Evolutionary conservation across 2,888 invertebrate species (phyloP).

Genomic region (Cheilosia impressa): DNA sequence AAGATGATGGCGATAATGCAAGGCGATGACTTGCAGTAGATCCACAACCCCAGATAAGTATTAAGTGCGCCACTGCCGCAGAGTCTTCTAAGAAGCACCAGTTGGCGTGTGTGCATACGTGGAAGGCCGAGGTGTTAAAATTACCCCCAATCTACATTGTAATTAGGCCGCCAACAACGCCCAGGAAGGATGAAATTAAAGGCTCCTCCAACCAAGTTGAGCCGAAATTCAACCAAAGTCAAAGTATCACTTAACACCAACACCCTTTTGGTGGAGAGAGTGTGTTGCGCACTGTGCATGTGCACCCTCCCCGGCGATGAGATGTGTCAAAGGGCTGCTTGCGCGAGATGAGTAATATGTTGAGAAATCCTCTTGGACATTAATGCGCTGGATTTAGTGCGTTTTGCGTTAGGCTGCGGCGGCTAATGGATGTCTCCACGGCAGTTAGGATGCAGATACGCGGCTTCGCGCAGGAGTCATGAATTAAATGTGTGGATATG

Average conservation of each 20-base stretch:
- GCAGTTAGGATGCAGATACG: slow-evolving; percentile 21
- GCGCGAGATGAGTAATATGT: slow-evolving; percentile 62
- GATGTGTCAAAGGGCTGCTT: slow-evolving; percentile 62
- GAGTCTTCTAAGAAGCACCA: slow-evolving; percentile 60
- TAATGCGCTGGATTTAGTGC: slow-evolving; percentile 51
- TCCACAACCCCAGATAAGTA: slow-evolving; percentile 67
- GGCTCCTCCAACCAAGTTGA: slow-evolving; percentile 47
- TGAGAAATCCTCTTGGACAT: slow-evolving; percentile 65
- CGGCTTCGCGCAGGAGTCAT: neutral
- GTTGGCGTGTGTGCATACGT: slow-evolving; percentile 8
- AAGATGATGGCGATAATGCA: slow-evolving; percentile 72
- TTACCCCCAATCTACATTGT: slow-evolving; percentile 83
- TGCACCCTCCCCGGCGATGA: neutral
- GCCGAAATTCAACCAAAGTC: slow-evolving; percentile 45
- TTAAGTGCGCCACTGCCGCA: slow-evolving; percentile 51
- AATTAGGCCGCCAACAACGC: slow-evolving; percentile 79
- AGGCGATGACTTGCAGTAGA: slow-evolving; percentile 71
- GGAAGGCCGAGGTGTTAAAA: slow-evolving; percentile 83
- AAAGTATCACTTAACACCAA: slow-evolving; percentile 69
- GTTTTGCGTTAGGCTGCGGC: slow-evolving; percentile 42
- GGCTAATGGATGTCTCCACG: slow-evolving; percentile 52
- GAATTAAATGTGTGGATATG: slow-evolving; percentile 52
- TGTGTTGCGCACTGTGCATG: neutral
- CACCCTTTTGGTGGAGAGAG: neutral
- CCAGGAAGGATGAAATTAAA: slow-evolving; percentile 71